Base-by-base conservation (phyloP, 1,140 invertebrate species). In the Acyrthosiphon pisum region DNA sequence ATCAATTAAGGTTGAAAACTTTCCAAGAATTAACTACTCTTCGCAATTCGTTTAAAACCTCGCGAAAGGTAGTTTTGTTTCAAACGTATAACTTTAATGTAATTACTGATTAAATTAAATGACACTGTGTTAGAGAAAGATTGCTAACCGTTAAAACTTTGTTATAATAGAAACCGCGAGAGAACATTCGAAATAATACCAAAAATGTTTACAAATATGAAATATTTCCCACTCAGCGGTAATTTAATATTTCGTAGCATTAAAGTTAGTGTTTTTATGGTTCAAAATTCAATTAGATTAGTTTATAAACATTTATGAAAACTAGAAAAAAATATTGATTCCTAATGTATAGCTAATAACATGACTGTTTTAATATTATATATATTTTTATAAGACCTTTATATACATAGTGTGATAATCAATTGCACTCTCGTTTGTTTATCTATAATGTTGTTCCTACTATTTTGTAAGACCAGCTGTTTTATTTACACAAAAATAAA, bases 91-190 rank as follows among this genome's bases (percentile, higher is more conserved):
- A 60, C 50, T 60, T 90, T 90, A 44, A 90, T 22, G 53, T 90
- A 41, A 90, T 90, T 44, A 44, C 89, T 90, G 89, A 68, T 89
- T 56, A 56, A 89, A 89, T 56, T 89, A 35, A 89, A 89, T 68
- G 53, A 60, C 53, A 44, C 37, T 30, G 41, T 68, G 53, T 68
- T 44, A 37, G 53, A 35, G 87, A 90, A 68, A 90, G 37, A 90
- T 90, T 41, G 37, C 6, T 60, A 90, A 60, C 53, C 35, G 88
- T 90, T 90, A n/a, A 60, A 68, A 90, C 53, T 68, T 90, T 90
- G 26, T 44, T n/a, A 11, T 23, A 37, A 41, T 41, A 35, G 48
- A 89, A 41, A 60, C 37, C 35, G 3, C 53, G 23, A 90, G 22
- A 23, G 37, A 30, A 20, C 35, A 56, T 53, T 89, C 11, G 37